Percentiles rank a stretch among this genome's conserved stretches.
Conservation (phyloP, 2,113 vertebrate species). For the Ascaphus truei region DNA sequence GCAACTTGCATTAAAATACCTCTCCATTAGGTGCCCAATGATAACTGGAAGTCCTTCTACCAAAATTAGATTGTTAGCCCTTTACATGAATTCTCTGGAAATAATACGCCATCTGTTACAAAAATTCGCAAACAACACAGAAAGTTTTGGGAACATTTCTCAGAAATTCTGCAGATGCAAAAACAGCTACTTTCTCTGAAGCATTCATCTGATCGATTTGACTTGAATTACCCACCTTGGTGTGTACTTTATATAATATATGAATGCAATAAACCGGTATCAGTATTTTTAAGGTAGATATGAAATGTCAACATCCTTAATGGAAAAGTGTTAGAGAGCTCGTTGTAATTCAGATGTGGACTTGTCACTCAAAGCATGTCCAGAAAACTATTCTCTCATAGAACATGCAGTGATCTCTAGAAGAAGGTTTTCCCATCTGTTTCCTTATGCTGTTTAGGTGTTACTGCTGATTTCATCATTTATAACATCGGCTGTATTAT, state of each 20-base stretch:
- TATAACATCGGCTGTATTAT: conserved; percentile 55
- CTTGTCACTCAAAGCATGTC: conserved; percentile 58
- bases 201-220: no score
- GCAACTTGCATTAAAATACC: no score
- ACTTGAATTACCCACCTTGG: no score
- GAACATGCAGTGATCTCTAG: conserved; percentile 60
- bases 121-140: neutral
- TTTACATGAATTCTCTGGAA: neutral
- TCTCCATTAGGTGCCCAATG: no score
- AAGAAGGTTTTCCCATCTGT: conserved; percentile 70
- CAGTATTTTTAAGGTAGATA: conserved; percentile 55
- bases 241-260: no score
- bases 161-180: neutral
- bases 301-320: conserved; percentile 57
- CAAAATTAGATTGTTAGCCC: neutral
- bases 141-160: neutral
- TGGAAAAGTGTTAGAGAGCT: conserved; percentile 51
- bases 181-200: neutral
- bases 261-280: no score
- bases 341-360: conserved; percentile 66
- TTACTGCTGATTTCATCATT: conserved; percentile 61
- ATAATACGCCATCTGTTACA: neutral
- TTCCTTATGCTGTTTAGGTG: conserved; percentile 59
- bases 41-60: no score
- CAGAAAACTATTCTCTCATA: conserved; percentile 64